Conservation (phyloP, 2,797 vertebrate species). For the Chrosomus eos region DNA sequence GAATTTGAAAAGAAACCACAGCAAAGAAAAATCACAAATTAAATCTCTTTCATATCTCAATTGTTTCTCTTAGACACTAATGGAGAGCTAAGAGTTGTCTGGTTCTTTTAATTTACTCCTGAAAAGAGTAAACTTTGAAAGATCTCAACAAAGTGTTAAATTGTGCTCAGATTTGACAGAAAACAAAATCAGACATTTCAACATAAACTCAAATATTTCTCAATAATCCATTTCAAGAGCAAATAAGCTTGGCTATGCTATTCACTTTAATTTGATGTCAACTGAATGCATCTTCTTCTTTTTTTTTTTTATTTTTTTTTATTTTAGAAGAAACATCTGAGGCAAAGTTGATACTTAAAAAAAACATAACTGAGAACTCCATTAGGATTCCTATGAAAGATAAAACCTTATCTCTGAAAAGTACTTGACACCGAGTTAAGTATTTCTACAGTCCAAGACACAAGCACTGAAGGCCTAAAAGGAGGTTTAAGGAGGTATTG, state of each 20-base stretch:
- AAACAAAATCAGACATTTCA: neutral
- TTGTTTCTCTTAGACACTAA: neutral
- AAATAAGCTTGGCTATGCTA: neutral
- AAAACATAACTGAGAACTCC: neutral
- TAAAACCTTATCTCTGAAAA: neutral
- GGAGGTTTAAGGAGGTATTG: neutral
- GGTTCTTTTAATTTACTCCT: neutral
- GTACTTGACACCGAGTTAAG: constrained; percentile 9
- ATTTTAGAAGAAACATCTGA: constrained; percentile 1
- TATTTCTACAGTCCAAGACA: constrained; percentile 5
- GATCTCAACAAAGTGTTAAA: neutral
- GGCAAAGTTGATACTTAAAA: neutral
- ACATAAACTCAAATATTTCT: neutral
- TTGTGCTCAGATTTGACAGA: neutral
- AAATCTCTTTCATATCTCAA: neutral
- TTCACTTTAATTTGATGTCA: neutral
- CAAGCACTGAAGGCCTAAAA: neutral
- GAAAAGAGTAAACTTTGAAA: neutral
- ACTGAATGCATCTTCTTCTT: neutral
- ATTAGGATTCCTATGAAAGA: constrained; percentile 18
- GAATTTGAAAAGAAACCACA: neutral
- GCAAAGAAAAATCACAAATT: neutral
- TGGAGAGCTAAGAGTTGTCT: neutral
- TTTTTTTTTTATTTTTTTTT: neutral
- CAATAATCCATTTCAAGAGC: neutral